Conservation (phyloP, 2,113 vertebrate species). For the Crotalus horridus region DNA sequence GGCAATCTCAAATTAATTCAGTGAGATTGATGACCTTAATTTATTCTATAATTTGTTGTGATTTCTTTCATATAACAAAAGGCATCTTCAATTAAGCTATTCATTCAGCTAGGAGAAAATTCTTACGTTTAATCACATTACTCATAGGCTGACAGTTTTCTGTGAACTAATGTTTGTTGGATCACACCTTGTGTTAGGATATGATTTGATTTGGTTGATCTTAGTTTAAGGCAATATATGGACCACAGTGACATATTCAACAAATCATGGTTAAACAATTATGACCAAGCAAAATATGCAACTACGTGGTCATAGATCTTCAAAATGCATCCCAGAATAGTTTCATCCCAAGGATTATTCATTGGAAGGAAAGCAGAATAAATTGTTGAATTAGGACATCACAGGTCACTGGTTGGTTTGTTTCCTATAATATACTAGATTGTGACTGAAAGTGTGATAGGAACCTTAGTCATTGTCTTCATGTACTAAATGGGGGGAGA, state of each 20-base stretch:
- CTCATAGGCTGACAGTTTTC: not conserved
- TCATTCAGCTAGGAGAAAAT: not conserved
- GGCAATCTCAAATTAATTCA: not conserved
- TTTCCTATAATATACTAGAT: not conserved
- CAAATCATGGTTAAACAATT: not conserved
- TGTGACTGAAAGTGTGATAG: not conserved
- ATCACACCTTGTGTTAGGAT: not conserved
- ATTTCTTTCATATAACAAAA: not conserved
- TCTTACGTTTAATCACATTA: not conserved
- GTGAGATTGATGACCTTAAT: not conserved
- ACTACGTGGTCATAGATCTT: not conserved
- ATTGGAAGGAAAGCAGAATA: not conserved
- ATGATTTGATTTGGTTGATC: not conserved
- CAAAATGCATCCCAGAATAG: not conserved
- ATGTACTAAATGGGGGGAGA: not conserved
- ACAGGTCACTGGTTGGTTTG: not conserved
- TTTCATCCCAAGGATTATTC: not conserved
- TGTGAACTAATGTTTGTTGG: not conserved
- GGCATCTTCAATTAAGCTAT: not conserved
- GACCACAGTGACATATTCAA: not conserved
- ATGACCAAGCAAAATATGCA: not conserved
- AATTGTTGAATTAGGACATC: not conserved
- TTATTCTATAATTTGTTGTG: not conserved
- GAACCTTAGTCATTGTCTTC: not conserved
- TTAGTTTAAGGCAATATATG: not conserved